Percentiles rank a stretch among this genome's conserved stretches.
These are phyloP conservation scores for Rotaria socialis DNA, from an alignment of 2,888 invertebrate species.

Conservation along the genomic window DNA sequence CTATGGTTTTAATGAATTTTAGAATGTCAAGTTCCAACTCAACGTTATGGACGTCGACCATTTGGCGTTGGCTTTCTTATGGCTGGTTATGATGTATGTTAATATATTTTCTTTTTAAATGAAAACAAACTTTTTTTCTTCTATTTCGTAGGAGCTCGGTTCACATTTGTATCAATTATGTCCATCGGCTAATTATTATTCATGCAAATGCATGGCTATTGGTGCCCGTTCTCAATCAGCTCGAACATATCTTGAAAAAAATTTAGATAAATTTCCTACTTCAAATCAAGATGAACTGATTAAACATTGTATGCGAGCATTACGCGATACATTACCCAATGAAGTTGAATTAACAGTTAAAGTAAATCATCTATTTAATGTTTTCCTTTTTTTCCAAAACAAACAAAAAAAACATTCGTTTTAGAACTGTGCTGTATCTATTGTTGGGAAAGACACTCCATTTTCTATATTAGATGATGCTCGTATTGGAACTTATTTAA, in stretches of 20 bases:
- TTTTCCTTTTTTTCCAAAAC: too few species aligned
- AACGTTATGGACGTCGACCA: conserved; percentile 91
- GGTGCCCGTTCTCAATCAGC: conserved; percentile 95
- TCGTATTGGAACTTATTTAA: conserved; percentile 42
- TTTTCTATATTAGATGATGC: conserved; percentile 61
- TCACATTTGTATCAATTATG: conserved; percentile 95
- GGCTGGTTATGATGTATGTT: conserved; percentile 83
- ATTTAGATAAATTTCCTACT: conserved; percentile 71
- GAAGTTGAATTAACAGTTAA: conserved; percentile 85
- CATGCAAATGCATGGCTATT: conserved; percentile 97
- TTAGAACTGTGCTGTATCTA: conserved; percentile 78
- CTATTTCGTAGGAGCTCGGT: conserved; percentile 65
- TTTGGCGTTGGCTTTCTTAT: conserved; percentile 95
- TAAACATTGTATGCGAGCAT: conserved; percentile 83
- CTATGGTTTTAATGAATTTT: conserved; percentile 14
- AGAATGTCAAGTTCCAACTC: conserved; percentile 90
- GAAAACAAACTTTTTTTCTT: not conserved
- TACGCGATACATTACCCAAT: conserved; percentile 89
- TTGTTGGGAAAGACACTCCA: conserved; percentile 77
- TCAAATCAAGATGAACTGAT: conserved; percentile 77
- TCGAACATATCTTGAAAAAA: conserved; percentile 89
- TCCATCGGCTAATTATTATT: conserved; percentile 93
- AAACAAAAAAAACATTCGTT: too few species aligned
- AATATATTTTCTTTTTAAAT: conserved; percentile 49
- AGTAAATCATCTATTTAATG: conserved; percentile 61